A percentile compares a stretch with the other conserved stretches of the same genome.
Conservation (phyloP, 2,888 invertebrate genomes). For the Hypsopygia costalis region DNA sequence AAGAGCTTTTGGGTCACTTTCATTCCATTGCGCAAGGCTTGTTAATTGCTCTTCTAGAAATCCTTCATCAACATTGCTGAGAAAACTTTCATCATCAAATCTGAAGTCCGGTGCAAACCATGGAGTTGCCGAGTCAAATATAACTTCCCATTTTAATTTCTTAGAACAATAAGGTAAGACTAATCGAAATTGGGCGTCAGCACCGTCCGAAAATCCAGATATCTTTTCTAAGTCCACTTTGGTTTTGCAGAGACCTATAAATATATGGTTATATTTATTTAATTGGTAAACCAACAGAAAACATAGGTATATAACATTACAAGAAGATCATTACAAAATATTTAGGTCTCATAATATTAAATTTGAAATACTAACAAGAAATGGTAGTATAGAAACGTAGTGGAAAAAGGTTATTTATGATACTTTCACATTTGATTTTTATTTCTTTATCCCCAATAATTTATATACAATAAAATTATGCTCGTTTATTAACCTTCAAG, state of each 20-base stretch:
- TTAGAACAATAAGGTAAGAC: conserved; percentile 86
- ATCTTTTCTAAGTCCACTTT: conserved; percentile 70
- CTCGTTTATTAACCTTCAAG: too few relatives aligned
- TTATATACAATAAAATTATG: too few relatives aligned
- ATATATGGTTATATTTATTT: too few relatives aligned
- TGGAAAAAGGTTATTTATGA: too few relatives aligned
- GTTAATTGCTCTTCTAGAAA: conserved; percentile 76
- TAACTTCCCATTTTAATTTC: conserved; percentile 84
- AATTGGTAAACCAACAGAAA: too few relatives aligned
- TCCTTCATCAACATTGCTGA: conserved; percentile 79
- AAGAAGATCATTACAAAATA: too few relatives aligned
- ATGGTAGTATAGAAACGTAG: too few relatives aligned
- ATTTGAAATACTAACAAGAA: too few relatives aligned
- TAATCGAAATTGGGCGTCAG: conserved; percentile 81
- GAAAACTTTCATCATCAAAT: conserved; percentile 85
- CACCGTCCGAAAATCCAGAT: conserved; percentile 43
- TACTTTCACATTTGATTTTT: too few relatives aligned
- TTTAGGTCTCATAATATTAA: too few relatives aligned
- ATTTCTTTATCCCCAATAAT: too few relatives aligned
- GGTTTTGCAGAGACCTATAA: conserved; percentile 64
- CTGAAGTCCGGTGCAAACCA: conserved; percentile 88
- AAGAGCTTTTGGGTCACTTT: conserved; percentile 79
- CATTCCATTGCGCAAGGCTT: conserved; percentile 83
- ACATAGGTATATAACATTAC: too few relatives aligned
- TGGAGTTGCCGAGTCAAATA: conserved; percentile 82